Evolutionary conservation across 2,113 vertebrate species (phyloP).

Genomic region (Athene noctua): DNA sequence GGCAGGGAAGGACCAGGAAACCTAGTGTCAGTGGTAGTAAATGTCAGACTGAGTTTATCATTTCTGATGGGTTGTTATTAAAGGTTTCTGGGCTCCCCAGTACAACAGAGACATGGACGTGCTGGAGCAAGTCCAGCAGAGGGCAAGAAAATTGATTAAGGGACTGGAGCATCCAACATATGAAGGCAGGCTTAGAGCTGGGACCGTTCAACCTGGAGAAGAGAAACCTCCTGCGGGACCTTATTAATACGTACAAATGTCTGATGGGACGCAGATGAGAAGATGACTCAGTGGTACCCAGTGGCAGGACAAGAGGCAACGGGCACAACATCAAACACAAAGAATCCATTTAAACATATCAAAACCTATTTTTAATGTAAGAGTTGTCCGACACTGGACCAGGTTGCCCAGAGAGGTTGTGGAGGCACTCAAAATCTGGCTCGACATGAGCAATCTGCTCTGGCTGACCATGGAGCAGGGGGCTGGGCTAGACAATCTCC

Average conservation of each 20-base stretch:
- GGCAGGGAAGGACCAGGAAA: neutral
- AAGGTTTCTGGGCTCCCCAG: neutral
- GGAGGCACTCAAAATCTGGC: neutral
- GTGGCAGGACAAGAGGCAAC: neutral
- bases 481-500: neutral
- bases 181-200: neutral
- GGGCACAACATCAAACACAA: neutral
- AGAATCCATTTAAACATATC: neutral
- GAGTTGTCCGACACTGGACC: neutral
- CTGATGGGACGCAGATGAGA: neutral
- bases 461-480: neutral
- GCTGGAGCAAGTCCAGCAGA: neutral
- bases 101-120: neutral
- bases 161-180: neutral
- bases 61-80: neutral
- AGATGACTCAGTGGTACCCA: neutral
- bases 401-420: neutral
- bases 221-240: neutral
- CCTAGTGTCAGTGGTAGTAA: neutral
- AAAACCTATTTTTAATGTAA: fast-evolving
- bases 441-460: neutral
- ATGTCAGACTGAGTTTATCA: neutral
- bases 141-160: neutral
- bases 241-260: neutral
- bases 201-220: neutral